Evolutionary conservation across 2,888 invertebrate genomes (phyloP).

Genomic region (Euphydryas editha): DNA sequence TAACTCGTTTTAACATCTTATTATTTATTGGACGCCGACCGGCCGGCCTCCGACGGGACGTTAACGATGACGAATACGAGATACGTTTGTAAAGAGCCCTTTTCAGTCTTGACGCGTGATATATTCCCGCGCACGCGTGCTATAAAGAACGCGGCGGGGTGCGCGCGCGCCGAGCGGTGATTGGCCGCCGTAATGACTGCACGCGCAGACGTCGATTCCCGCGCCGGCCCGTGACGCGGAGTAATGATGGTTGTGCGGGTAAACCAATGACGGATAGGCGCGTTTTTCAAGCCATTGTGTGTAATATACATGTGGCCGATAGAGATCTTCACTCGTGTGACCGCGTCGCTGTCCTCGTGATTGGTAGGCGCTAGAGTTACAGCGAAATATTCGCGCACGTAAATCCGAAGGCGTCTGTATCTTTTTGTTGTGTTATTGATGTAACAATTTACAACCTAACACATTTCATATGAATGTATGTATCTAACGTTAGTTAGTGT

Average conservation of each 20-base stretch:
- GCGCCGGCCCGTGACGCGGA: conserved; percentile 65
- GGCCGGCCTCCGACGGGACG: conserved; percentile 55
- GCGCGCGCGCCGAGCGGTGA: conserved; percentile 70
- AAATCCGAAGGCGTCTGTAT: not conserved
- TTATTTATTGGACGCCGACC: conserved; percentile 71
- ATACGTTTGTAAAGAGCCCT: conserved; percentile 77
- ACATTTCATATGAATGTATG: too few species aligned
- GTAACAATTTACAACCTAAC: not conserved
- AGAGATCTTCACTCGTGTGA: conserved; percentile 32
- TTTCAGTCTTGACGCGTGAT: conserved; percentile 77
- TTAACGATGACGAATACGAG: conserved; percentile 82
- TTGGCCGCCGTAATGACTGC: conserved; percentile 72
- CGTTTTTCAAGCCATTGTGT: conserved; percentile 76
- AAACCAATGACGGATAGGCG: conserved; percentile 80
- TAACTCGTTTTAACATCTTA: conserved; percentile 68
- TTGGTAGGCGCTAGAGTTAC: conserved; percentile 14
- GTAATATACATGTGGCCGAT: conserved; percentile 42
- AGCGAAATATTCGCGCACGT: conserved; percentile 3
- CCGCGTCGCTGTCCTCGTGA: conserved; percentile 4
- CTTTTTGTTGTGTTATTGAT: not conserved
- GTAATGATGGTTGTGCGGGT: conserved; percentile 68
- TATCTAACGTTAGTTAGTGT: too few species aligned
- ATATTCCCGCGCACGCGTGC: conserved; percentile 72
- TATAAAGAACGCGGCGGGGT: conserved; percentile 79
- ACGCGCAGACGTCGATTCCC: conserved; percentile 64